Conservation (phyloP, 2,113 vertebrate genomes). For the Pterocles orientalis region DNA sequence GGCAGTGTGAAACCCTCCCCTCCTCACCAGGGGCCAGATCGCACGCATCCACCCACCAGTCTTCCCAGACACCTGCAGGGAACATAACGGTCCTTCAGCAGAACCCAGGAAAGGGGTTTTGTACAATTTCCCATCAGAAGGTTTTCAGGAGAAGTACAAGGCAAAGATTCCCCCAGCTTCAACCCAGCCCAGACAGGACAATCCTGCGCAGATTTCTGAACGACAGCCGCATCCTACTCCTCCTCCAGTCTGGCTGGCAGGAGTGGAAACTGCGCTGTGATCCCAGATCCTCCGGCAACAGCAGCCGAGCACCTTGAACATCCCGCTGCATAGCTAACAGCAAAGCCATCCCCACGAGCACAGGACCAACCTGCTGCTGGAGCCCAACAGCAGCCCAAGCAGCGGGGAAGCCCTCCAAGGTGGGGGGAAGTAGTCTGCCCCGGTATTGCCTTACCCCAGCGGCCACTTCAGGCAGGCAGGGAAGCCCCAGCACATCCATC, state of each 20-base stretch:
- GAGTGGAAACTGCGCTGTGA: not conserved
- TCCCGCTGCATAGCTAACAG: rapidly evolving
- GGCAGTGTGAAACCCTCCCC: not conserved
- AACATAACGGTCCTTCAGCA: rapidly evolving
- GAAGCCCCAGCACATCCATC: not conserved
- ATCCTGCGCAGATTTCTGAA: not conserved
- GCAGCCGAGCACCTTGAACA: not conserved
- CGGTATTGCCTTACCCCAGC: not conserved
- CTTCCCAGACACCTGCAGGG: not conserved
- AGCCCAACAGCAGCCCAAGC: not conserved
- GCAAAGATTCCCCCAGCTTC: not conserved
- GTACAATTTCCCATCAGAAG: not conserved
- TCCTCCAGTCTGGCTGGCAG: not conserved
- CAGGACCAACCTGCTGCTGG: not conserved
- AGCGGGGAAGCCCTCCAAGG: not conserved
- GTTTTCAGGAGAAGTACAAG: not conserved
- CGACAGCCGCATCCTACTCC: not conserved
- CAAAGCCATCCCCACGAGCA: not conserved
- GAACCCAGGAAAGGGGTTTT: not conserved
- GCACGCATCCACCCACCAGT: not conserved
- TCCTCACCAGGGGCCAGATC: not conserved
- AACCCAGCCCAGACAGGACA: not conserved
- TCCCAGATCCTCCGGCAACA: not conserved
- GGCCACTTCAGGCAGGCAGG: not conserved
- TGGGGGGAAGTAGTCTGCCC: not conserved